phyloP scores from a whole-genome alignment of 2,113 vertebrate species.

The Rhineura floridana region DNA sequence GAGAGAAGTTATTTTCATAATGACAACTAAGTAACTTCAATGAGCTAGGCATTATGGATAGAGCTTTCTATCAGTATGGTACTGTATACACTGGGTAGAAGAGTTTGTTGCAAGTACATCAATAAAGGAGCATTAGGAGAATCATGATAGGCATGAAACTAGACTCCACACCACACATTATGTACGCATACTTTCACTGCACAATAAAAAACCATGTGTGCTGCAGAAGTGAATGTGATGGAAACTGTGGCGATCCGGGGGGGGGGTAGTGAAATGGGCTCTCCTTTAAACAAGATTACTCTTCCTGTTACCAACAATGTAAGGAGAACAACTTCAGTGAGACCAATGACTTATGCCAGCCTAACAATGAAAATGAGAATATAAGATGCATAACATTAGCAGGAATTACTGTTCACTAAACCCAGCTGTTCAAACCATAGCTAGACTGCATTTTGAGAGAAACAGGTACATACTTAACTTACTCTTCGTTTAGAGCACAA shows the following conservation, averaged over 20 bases:
- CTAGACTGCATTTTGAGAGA: not conserved
- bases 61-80: not conserved
- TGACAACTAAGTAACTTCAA: not conserved
- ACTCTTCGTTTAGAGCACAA: constrained; percentile 95
- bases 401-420: not conserved
- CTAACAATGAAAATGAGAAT: not conserved
- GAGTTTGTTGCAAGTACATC: not conserved
- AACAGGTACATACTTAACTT: constrained; percentile 71
- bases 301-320: not conserved
- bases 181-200: no score
- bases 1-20: no score
- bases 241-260: not conserved
- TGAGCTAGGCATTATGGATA: not conserved
- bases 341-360: not conserved
- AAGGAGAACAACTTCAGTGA: not conserved
- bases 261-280: not conserved
- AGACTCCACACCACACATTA: not conserved
- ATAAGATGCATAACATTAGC: not conserved
- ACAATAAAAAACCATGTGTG: not conserved
- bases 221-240: not conserved
- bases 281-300: not conserved
- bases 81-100: not conserved
- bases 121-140: not conserved
- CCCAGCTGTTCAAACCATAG: not conserved
- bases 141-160: not conserved